These are phyloP conservation scores for Hirudinaria manillensis DNA, from an alignment of 2,888 invertebrate genomes.

Conservation along the genomic window DNA sequence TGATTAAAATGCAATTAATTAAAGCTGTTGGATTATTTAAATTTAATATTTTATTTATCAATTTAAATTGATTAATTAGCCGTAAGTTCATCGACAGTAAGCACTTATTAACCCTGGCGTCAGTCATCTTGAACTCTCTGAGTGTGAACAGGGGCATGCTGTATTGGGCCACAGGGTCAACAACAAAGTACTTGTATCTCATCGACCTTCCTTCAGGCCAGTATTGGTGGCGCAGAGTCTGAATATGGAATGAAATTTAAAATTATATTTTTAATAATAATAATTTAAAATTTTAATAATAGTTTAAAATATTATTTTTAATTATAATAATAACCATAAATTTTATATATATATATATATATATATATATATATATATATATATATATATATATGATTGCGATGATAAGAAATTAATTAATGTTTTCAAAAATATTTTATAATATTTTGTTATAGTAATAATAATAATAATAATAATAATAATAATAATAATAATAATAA, in stretches of 20 bases:
- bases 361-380: too few relatives aligned
- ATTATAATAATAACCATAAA: too few relatives aligned
- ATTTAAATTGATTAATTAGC: background rate
- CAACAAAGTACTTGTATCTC: conserved; percentile 65
- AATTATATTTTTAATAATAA: background rate
- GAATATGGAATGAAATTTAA: background rate
- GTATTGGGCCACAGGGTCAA: conserved; percentile 27
- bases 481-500: too few relatives aligned
- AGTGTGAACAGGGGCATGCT: conserved; percentile 29
- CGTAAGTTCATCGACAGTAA: background rate
- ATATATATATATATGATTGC: too few relatives aligned
- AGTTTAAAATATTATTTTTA: background rate
- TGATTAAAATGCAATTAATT: too few relatives aligned
- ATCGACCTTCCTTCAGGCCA: conserved; percentile 91
- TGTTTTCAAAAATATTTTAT: conserved; percentile 7
- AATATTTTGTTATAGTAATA: too few relatives aligned
- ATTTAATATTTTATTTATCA: too few relatives aligned
- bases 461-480: too few relatives aligned
- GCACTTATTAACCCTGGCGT: conserved; percentile 24
- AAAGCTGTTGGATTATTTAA: too few relatives aligned
- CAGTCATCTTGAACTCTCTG: conserved; percentile 29
- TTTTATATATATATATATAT: background rate
- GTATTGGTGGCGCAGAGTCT: conserved; percentile 69
- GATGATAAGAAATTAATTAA: too few relatives aligned
- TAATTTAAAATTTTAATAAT: background rate